Evolutionary conservation across 2,888 invertebrate species (phyloP).

Genomic region (Anagyrus pseudococci): DNA sequence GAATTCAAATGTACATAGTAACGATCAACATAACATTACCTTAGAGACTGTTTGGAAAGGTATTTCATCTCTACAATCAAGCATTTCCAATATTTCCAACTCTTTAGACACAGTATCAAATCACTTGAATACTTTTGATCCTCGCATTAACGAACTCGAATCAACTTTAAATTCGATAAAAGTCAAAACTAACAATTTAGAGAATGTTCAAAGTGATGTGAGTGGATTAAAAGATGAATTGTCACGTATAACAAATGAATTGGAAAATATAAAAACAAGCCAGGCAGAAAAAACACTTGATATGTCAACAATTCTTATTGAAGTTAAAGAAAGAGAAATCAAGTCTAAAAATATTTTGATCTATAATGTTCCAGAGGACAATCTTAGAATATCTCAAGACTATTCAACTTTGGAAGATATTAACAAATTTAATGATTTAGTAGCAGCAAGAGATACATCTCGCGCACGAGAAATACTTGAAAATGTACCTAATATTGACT

Average conservation of each 20-base stretch:
- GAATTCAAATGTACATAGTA: not conserved
- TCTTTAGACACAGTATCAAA: slow-evolving; percentile 26
- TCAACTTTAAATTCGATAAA: slow-evolving; percentile 24
- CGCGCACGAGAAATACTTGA: slow-evolving; percentile 28
- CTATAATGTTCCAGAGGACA: slow-evolving; percentile 35
- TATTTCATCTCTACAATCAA: slow-evolving; percentile 25
- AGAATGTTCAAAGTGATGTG: slow-evolving; percentile 32
- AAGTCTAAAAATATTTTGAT: slow-evolving; percentile 33
- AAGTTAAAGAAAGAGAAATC: slow-evolving; percentile 27
- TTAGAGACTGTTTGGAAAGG: slow-evolving; percentile 36
- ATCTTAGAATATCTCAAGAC: slow-evolving; percentile 33
- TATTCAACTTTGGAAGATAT: slow-evolving; percentile 36
- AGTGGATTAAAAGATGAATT: slow-evolving; percentile 22
- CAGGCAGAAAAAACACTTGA: not conserved
- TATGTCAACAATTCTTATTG: slow-evolving; percentile 20
- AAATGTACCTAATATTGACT: slow-evolving; percentile 22
- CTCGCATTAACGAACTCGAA: slow-evolving; percentile 32
- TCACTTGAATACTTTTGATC: slow-evolving; percentile 32
- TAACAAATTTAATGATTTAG: slow-evolving; percentile 30
- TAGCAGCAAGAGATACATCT: slow-evolving; percentile 29
- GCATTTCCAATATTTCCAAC: slow-evolving; percentile 32
- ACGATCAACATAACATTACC: slow-evolving; percentile 17
- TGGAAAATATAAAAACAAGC: slow-evolving; percentile 21
- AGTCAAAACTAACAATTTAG: slow-evolving; percentile 22
- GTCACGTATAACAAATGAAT: slow-evolving; percentile 9